Evolutionary conservation across 1,140 invertebrate genomes (phyloP), one percentile per base, ranked within the genome.

Genomic region (Aphidius gifuensis): DNA sequence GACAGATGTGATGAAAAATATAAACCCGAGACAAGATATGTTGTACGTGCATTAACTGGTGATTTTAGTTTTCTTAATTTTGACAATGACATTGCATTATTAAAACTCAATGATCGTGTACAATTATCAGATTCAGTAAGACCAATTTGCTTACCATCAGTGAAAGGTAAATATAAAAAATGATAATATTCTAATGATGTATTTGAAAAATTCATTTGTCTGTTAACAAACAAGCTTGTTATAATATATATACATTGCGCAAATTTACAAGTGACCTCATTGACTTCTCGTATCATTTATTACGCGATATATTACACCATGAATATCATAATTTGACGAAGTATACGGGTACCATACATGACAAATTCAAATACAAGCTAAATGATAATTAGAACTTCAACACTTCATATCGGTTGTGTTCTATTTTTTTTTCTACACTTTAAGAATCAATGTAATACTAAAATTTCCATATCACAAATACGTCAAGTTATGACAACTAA

Each of bases 11-110:
- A 87, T 64, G 84, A 87, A n/a, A 87, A 85, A 51, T 73, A 72
- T 42, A 78, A 84, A 48, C 88, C 89, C 0, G 90, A 92, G 79
- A 88, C 88, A 0, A 83, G 90, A 61, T 92, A 90, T 72, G 85
- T 92, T 8, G 76, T 92, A 9, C 78, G 90, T 32, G 87, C 88
- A 9, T 85, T 90, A 47, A 82, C 86, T 1, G 89, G 91, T 49
- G 87, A 90, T 61, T 94, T 93, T 78, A 91, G 88, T 68, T 88
- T 90, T 66, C 81, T 86, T 9, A 92, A 92, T 75, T 93, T 93
- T 69, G 88, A 94, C 73, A 90, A 93, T 73, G 92, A 95, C 69
- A 91, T 94, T 53, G 92, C 92, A 0, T 68, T 95, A 48, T 74
- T 95, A 53, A 81, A 90, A 9, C 82, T 95, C 0, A 92, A 92